Evolutionary conservation across 2,113 vertebrate species (phyloP).

Genomic region (Trogon melanurus): DNA sequence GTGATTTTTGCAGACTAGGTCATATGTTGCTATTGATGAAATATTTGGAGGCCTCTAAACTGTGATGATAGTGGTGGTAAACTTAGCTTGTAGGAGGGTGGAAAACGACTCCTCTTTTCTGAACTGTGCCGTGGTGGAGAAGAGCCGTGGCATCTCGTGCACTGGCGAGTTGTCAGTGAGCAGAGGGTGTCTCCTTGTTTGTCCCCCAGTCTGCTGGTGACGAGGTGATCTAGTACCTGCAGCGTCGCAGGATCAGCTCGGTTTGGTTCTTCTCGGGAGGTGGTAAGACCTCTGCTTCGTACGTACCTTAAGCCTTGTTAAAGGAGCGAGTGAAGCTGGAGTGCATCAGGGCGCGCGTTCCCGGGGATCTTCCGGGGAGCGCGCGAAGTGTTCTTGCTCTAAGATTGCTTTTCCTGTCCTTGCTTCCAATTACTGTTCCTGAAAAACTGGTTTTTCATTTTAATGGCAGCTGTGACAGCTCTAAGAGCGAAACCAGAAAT

Average conservation of each 20-base stretch:
- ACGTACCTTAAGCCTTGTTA: background rate
- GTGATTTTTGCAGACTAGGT: background rate
- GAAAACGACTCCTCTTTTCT: background rate
- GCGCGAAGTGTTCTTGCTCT: background rate
- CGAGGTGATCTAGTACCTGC: background rate
- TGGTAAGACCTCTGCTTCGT: background rate
- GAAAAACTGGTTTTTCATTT: constrained; percentile 36
- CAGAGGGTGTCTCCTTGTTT: background rate
- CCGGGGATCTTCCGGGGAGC: background rate
- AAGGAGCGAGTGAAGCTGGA: background rate
- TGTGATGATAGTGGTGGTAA: background rate
- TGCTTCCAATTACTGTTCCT: constrained; percentile 5
- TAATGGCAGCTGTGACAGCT: constrained; percentile 34
- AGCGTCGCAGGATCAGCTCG: background rate
- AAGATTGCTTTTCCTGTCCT: constrained; percentile 9
- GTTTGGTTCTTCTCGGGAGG: background rate
- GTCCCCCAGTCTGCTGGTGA: background rate
- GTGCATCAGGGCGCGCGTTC: background rate
- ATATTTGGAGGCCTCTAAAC: background rate
- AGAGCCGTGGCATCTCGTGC: background rate
- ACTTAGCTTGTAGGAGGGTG: background rate
- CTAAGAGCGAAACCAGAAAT: constrained; percentile 39
- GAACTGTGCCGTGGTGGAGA: fast-evolving
- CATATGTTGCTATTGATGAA: background rate
- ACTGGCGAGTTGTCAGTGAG: fast-evolving